Base-by-base conservation (phyloP, 2,797 vertebrate species). In the Distichodus sexfasciatus region DNA sequence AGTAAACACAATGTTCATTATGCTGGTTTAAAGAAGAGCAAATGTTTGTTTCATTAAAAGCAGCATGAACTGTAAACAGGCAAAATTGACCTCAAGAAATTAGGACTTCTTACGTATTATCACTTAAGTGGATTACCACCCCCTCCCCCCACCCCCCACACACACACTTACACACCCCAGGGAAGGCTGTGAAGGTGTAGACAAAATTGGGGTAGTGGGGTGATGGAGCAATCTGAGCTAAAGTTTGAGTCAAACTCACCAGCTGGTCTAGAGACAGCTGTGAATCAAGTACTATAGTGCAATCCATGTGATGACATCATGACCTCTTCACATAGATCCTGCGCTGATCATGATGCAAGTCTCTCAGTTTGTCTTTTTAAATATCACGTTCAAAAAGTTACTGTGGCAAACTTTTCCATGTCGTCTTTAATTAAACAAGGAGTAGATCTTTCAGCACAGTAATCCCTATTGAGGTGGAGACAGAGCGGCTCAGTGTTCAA, bases 51-150 rank as follows among this genome's bases (percentile, higher is more conserved):
- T 68, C 4, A 31, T 76, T 79, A 54, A 69, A 66, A 68, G 23
- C 36, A 11, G 41, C 53, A 66, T 46, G 59, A 31, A 12, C 3
- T 58, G 35, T 41, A 64, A 58, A 58, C 11, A 33, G 40, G n/a
- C 36, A 66, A 76, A 66, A n/a, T n/a, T 53, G 50, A 38, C 23
- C 41, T 44, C 21, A 76, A 61, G 51, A 68, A 71, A 48, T 29
- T 23, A 19, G 36, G 31, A 59, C 19, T 10, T 64, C 26, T 69
- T 60, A 64, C 28, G 40, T 69, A 69, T 76, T 73, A 69, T 48
- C 74, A 69, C 68, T 63, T 79, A 74, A 69, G 38, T 74, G 70
- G 65, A 79, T 79, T 76, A 63, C 36, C 23, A 43, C 55, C 17
- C n/a, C 54, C 17, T 51, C 38, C n/a, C 12, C 38, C 50, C 14